A percentile compares a stretch with the other conserved stretches of the same genome.
These are phyloP conservation scores for Danio jaintianensis DNA, from an alignment of 2,797 vertebrate genomes.

Conservation along the genomic window DNA sequence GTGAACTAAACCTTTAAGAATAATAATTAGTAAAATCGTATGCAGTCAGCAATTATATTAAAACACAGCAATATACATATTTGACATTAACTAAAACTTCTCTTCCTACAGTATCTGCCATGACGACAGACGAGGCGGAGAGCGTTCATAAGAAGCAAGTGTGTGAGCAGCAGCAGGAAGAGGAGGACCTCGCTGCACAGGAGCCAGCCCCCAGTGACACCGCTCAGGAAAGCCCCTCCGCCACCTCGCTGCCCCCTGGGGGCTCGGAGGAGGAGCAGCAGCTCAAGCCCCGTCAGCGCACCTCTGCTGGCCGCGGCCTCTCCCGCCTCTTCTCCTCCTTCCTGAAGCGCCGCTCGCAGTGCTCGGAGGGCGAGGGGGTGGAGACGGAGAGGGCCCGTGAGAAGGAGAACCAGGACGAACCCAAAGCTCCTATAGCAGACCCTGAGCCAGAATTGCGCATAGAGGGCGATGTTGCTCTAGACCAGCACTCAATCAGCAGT, in stretches of 20 bases:
- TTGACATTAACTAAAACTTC: not conserved
- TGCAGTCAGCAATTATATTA: not conserved
- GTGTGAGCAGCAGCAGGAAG: conserved; percentile 77
- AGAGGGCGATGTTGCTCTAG: conserved; percentile 87
- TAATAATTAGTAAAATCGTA: not conserved
- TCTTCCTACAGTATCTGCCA: conserved; percentile 69
- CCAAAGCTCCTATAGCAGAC: conserved; percentile 96
- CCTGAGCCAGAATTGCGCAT: conserved; percentile 92
- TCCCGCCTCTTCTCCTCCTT: conserved; percentile 94
- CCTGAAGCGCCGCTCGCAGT: conserved; percentile 92
- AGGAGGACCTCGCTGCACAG: conserved; percentile 70
- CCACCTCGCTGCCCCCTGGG: conserved; percentile 58
- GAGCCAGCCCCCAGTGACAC: conserved; percentile 74
- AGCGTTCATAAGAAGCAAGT: conserved; percentile 82
- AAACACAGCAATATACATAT: not conserved
- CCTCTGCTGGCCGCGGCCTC: conserved; percentile 85
- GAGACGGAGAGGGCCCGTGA: conserved; percentile 67
- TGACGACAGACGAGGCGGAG: conserved; percentile 87
- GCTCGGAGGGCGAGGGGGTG: conserved; percentile 83
- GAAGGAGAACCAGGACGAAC: conserved; percentile 76
- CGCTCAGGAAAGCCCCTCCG: conserved; percentile 65
- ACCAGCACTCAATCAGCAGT: conserved; percentile 94
- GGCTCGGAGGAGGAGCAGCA: conserved; percentile 78
- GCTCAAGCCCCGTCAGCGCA: conserved; percentile 78
- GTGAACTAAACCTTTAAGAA: not conserved